These are phyloP conservation scores for Stegana nigrithorax DNA, from an alignment of 2,888 invertebrate genomes.

Conservation along the genomic window DNA sequence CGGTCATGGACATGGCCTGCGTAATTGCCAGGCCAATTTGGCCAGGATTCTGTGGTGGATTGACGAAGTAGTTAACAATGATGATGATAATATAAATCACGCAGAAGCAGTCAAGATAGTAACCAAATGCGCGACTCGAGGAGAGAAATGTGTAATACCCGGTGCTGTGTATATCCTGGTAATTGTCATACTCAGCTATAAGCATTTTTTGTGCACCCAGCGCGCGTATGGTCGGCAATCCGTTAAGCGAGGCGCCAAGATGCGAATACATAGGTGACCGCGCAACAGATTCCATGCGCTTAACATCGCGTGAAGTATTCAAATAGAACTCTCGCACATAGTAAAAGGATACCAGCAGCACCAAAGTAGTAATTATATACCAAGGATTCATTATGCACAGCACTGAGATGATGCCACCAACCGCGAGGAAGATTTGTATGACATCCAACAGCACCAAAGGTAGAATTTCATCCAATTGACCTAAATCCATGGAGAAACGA, in stretches of 20 bases:
- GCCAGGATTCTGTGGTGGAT: conserved; percentile 76
- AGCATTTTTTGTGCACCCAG: conserved; percentile 85
- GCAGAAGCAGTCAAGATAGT: conserved; percentile 91
- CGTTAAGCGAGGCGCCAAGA: conserved; percentile 89
- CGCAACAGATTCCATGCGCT: conserved; percentile 83
- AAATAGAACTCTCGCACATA: conserved; percentile 81
- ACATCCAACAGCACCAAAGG: conserved; percentile 67
- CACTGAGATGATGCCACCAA: conserved; percentile 83
- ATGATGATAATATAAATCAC: conserved; percentile 86
- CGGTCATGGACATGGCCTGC: conserved; percentile 81
- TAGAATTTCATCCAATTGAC: conserved; percentile 69
- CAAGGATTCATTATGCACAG: conserved; percentile 81
- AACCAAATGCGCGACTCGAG: conserved; percentile 92
- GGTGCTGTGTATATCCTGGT: conserved; percentile 88
- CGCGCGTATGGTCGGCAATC: conserved; percentile 91
- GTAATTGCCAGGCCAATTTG: conserved; percentile 84
- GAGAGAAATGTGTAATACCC: conserved; percentile 92
- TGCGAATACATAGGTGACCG: conserved; percentile 96
- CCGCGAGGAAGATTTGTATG: conserved; percentile 80
- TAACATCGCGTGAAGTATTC: conserved; percentile 83
- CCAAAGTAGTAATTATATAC: conserved; percentile 77
- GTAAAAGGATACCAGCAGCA: conserved; percentile 80
- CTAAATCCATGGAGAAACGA: conserved; percentile 91
- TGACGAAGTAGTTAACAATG: conserved; percentile 84
- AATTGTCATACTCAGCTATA: conserved; percentile 81